Evolutionary conservation across 37 sponge, comb jelly and placozoan genomes (phyloP).

Genomic region (Tethya wilhelma): DNA sequence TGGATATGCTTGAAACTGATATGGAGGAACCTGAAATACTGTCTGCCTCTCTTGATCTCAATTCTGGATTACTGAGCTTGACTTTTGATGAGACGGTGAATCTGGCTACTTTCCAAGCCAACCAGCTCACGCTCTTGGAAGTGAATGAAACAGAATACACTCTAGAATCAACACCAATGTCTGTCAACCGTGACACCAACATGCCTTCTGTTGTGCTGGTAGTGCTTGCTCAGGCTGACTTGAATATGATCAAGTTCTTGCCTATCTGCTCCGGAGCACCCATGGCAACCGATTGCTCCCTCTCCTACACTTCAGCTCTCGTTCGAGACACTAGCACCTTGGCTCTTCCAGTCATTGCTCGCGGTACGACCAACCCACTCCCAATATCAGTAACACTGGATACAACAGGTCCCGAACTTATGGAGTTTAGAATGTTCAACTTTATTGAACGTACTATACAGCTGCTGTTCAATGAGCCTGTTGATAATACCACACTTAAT

Average conservation of each 20-base stretch:
- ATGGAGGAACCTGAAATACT: slow-evolving; percentile 44
- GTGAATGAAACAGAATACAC: slow-evolving; percentile 3
- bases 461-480: slow-evolving; percentile 84
- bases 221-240: slow-evolving; percentile 36
- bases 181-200: not conserved
- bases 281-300: slow-evolving; percentile 30
- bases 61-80: slow-evolving; percentile 60
- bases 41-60: slow-evolving; percentile 56
- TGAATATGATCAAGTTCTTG: slow-evolving; percentile 57
- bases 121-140: slow-evolving; percentile 38
- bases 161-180: slow-evolving; percentile 39
- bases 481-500: slow-evolving; percentile 36
- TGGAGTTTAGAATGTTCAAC: slow-evolving; percentile 68
- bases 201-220: slow-evolving; percentile 30
- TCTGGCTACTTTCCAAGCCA: slow-evolving; percentile 32
- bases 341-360: slow-evolving; percentile 36
- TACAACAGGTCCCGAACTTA: slow-evolving; percentile 63
- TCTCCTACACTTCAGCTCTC: slow-evolving; percentile 55
- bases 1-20: slow-evolving; percentile 52
- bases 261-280: slow-evolving; percentile 44
- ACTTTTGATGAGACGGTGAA: slow-evolving; percentile 74
- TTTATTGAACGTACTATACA: slow-evolving; percentile 55
- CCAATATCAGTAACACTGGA: slow-evolving; percentile 53
- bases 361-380: slow-evolving; percentile 41
- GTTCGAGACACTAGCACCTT: slow-evolving; percentile 52